Evolutionary conservation across 2,113 vertebrate genomes (phyloP).

Genomic region (Dicentrarchus labrax): DNA sequence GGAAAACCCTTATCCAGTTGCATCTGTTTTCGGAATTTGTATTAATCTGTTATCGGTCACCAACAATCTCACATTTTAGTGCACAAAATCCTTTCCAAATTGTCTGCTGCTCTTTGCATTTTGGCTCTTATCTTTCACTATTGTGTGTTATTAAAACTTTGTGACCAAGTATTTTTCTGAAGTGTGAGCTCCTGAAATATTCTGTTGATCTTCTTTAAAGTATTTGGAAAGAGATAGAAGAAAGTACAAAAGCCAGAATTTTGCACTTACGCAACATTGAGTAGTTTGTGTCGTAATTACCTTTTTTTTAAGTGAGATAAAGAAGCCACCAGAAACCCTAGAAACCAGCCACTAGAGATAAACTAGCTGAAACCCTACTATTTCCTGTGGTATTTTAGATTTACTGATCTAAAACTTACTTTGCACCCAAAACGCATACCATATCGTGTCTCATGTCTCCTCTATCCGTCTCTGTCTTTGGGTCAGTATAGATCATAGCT

Average conservation of each 20-base stretch:
- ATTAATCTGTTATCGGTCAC: background rate
- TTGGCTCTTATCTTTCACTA: no score
- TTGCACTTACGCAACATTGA: background rate
- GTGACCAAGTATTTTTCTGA: background rate
- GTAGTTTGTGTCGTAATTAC: background rate
- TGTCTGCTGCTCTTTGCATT: no score
- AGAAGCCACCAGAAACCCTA: slow-evolving; percentile 3
- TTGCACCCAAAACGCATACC: background rate
- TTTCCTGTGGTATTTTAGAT: background rate
- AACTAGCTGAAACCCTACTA: background rate
- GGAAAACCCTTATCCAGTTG: background rate
- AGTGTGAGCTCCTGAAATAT: background rate
- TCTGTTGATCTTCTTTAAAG: background rate
- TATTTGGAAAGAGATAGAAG: no score
- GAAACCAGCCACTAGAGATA: background rate
- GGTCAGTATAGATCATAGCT: slow-evolving; percentile 11
- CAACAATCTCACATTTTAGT: background rate
- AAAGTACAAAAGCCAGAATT: background rate
- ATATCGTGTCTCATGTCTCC: background rate
- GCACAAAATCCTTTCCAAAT: no score
- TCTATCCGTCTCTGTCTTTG: slow-evolving; percentile 11
- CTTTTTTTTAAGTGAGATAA: background rate
- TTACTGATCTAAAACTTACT: background rate
- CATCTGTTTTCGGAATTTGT: background rate
- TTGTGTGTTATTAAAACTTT: background rate